Evolutionary conservation across 1,140 invertebrate species (phyloP), one percentile per base, ranked within the genome.

Genomic region (Bacillus rossius): DNA sequence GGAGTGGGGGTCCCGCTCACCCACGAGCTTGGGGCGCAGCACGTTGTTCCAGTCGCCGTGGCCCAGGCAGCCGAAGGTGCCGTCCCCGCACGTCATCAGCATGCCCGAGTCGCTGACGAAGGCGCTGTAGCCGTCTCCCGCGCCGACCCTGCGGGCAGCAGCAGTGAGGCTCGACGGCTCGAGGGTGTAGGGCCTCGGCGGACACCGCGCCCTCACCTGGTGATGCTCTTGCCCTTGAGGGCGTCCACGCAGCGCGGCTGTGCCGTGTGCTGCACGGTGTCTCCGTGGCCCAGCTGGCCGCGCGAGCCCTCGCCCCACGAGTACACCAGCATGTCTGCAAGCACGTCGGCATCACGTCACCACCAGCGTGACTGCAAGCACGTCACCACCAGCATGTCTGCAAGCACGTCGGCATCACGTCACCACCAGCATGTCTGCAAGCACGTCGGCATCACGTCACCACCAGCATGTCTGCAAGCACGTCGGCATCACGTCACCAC

Each of bases 31-130:
- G 17, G 88, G 88, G 65, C 72, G 79, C 16, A 78, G 70, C 29
- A 73, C 73, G 67, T 76, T 77, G 26, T 76, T 76, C 71, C 78
- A 83, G 61, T 87, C 80, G 0, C 81, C 82, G 69, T 87, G 84
- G n/a, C 87, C 88, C 5, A 89, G 69, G 63, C 81, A 84, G 37
- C 84, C 82, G 57, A 74, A 75, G 2, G 75, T 71, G 20, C 84
- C 84, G 72, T 84, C 80, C 1, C 89, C 88, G 73, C 86, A 89
- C 41, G 83, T 84, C 67, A 89, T 77, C 0, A 89, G 71, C 34
- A 87, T 81, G 14, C 89, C 88, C 58, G 82, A 81, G 62, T 87
- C 81, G 57, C 81, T 85, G 14, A 84, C 76, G 68, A 91, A 86
- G 19, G 89, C 70, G 64, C 82, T 80, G 65, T 81, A 83, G 3